Percentiles rank a stretch among this genome's conserved stretches.
Conservation (phyloP, 2,797 vertebrate species). For the Neosilurus mollespiculum region DNA sequence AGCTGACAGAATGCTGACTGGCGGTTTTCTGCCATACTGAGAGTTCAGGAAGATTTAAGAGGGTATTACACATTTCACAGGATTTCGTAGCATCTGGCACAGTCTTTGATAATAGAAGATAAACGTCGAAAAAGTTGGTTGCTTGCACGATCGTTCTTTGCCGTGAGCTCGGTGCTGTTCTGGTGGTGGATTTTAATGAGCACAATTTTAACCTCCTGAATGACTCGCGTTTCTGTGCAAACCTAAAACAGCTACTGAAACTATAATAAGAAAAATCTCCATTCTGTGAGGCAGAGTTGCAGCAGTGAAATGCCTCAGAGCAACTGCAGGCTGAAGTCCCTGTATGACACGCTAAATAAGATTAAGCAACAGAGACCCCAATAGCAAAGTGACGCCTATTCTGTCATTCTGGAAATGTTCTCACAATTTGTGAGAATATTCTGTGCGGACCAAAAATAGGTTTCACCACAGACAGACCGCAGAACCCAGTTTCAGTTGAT, state of each 20-base stretch:
- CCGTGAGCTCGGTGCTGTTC: not conserved
- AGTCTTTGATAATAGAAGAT: conserved; percentile 30
- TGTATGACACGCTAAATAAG: not conserved
- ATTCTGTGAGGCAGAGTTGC: conserved; percentile 5
- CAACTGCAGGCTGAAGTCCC: not conserved
- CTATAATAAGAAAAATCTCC: not conserved
- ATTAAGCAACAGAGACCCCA: not conserved
- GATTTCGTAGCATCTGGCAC: conserved; percentile 30
- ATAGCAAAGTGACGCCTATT: not conserved
- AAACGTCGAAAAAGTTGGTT: conserved; percentile 19
- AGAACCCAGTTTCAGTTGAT: not conserved
- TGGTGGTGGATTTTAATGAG: conserved; percentile 6
- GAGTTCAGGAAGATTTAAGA: conserved; percentile 40
- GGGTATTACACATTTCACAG: conserved; percentile 18
- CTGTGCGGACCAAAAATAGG: not conserved
- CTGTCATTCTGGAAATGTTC: not conserved
- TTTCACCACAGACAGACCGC: not conserved
- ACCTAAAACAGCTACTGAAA: not conserved
- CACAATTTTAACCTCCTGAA: not conserved
- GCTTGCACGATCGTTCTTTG: conserved; percentile 17
- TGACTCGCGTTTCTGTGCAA: not conserved
- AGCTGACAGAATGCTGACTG: conserved; percentile 42
- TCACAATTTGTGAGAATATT: not conserved
- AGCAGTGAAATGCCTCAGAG: not conserved
- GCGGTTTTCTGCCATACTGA: conserved; percentile 25